Percentiles rank a stretch among this genome's conserved stretches.
These are phyloP conservation scores for Chrysotoxum bicinctum DNA, from an alignment of 2,888 invertebrate genomes.

Conservation along the genomic window DNA sequence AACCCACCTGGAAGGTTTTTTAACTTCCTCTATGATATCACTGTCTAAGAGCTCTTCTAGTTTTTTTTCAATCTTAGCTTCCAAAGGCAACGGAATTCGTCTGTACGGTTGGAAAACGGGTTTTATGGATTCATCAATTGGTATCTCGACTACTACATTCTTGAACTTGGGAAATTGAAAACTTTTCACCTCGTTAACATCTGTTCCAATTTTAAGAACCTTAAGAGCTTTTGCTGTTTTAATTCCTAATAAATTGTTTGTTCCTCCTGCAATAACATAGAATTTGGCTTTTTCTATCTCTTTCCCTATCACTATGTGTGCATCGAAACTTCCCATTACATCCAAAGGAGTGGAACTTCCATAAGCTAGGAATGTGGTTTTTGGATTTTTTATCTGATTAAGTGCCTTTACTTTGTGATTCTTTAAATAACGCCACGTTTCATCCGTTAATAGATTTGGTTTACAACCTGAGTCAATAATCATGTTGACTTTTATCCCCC, in stretches of 20 bases:
- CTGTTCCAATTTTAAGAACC: constrained; percentile 8
- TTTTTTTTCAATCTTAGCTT: constrained; percentile 18
- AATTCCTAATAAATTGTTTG: neutral
- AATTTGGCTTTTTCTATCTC: constrained; percentile 4
- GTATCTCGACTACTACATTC: constrained; percentile 16
- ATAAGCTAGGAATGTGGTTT: constrained; percentile 34
- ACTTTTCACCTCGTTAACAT: constrained; percentile 24
- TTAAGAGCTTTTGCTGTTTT: constrained; percentile 29
- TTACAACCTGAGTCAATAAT: constrained; percentile 37
- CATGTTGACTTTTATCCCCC: constrained; percentile 28
- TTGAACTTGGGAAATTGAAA: constrained; percentile 35
- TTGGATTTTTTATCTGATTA: constrained; percentile 30
- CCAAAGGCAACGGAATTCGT: constrained; percentile 20
- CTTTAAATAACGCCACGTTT: constrained; percentile 31
- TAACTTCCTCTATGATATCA: constrained; percentile 33
- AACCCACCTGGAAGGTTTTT: constrained; percentile 30
- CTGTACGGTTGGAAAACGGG: constrained; percentile 13
- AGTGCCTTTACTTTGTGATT: neutral
- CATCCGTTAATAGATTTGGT: constrained; percentile 25
- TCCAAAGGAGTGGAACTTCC: constrained; percentile 9
- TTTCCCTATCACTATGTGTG: constrained; percentile 3
- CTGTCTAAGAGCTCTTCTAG: neutral
- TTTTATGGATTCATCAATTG: constrained; percentile 21
- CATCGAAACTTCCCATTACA: constrained; percentile 14
- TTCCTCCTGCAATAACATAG: constrained; percentile 37